Conservation (phyloP, 2,888 invertebrate genomes). For the Hirtodrosophila duncani region DNA sequence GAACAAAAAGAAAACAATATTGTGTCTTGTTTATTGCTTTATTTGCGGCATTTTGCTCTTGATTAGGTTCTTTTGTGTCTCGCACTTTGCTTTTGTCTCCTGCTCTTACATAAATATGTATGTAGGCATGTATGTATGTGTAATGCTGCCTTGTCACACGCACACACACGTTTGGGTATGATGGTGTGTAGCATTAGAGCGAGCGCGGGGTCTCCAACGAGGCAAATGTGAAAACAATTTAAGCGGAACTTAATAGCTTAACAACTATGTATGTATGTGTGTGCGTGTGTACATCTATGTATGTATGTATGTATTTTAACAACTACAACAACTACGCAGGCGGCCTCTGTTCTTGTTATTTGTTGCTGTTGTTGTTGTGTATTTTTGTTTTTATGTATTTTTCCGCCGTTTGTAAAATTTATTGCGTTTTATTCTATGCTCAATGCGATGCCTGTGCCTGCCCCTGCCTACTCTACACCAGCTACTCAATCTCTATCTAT, state of each 20-base stretch:
- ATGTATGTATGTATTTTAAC: too few relatives aligned
- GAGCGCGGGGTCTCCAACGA: conserved; percentile 23
- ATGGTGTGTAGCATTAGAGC: conserved; percentile 34
- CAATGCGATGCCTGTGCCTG: not conserved
- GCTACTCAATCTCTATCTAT: too few relatives aligned
- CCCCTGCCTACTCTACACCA: too few relatives aligned
- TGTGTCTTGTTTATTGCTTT: conserved; percentile 69
- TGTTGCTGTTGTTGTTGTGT: conserved; percentile 25
- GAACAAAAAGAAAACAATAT: conserved; percentile 43
- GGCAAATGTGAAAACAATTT: conserved; percentile 67
- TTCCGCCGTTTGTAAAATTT: conserved; percentile 50
- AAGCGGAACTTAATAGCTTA: conserved; percentile 66
- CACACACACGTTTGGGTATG: conserved; percentile 8
- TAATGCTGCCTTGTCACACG: not conserved
- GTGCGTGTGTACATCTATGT: too few relatives aligned
- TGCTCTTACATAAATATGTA: conserved; percentile 19
- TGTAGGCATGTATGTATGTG: conserved; percentile 3
- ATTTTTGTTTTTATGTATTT: conserved; percentile 32
- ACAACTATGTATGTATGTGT: too few relatives aligned
- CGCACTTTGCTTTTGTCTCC: conserved; percentile 47
- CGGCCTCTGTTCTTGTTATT: not conserved
- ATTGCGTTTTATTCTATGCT: conserved; percentile 67
- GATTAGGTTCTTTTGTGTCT: conserved; percentile 69
- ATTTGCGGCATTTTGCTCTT: conserved; percentile 70
- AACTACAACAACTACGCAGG: conserved; percentile 23